A percentile compares a stretch with the other conserved stretches of the same genome.
phyloP scores from a whole-genome alignment of 2,888 invertebrate species.

The Lymantria dispar region DNA sequence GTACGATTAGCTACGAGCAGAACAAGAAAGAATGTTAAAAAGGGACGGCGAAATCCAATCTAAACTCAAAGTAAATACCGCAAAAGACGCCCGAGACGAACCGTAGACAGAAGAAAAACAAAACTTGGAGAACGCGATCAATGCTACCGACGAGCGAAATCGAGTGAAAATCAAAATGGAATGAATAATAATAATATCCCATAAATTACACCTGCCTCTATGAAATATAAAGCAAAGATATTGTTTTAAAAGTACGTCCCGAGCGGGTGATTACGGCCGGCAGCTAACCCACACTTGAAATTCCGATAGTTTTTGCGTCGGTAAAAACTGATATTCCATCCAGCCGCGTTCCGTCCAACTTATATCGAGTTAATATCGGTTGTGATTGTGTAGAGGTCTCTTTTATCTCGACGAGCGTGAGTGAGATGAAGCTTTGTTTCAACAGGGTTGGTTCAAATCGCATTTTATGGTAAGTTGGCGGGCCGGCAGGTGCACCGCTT shows the following conservation, averaged over 20 bases:
- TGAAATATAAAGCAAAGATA: slow-evolving; percentile 72
- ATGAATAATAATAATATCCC: slow-evolving; percentile 58
- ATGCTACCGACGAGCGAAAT: slow-evolving; percentile 50
- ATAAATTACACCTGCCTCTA: slow-evolving; percentile 75
- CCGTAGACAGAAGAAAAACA: slow-evolving; percentile 77
- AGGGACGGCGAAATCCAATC: slow-evolving; percentile 63
- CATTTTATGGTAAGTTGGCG: slow-evolving; percentile 81
- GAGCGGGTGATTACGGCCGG: slow-evolving; percentile 67
- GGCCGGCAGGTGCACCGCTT: slow-evolving; percentile 72
- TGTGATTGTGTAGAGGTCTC: slow-evolving; percentile 70
- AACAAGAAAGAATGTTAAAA: slow-evolving; percentile 49
- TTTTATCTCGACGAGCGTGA: slow-evolving; percentile 47
- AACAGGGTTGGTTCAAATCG: slow-evolving; percentile 72
- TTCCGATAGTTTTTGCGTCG: slow-evolving; percentile 79
- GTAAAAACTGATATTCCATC: slow-evolving; percentile 80
- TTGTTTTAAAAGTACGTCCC: slow-evolving; percentile 77
- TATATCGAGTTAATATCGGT: slow-evolving; percentile 79
- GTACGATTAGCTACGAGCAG: slow-evolving; percentile 52
- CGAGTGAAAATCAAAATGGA: slow-evolving; percentile 62
- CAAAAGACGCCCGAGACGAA: slow-evolving; percentile 61
- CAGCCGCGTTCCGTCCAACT: slow-evolving; percentile 68
- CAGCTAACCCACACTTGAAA: slow-evolving; percentile 71
- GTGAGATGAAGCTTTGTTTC: slow-evolving; percentile 66
- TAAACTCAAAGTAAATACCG: slow-evolving; percentile 70
- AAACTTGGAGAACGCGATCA: slow-evolving; percentile 64